Evolutionary conservation across 2,888 invertebrate species (phyloP).

Genomic region (Xestia c-nigrum): DNA sequence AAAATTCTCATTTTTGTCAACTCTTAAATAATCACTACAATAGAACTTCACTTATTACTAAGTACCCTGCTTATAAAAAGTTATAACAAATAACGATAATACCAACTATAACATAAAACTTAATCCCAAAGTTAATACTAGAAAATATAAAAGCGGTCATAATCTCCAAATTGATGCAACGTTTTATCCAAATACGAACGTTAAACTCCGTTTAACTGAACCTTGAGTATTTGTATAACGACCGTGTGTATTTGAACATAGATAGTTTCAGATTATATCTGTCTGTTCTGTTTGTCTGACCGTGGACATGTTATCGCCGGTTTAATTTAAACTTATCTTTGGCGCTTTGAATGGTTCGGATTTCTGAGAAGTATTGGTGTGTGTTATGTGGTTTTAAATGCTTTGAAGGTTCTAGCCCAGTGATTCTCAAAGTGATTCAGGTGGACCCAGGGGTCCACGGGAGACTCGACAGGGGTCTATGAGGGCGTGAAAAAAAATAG

Average conservation of each 20-base stretch:
- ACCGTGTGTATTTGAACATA: conserved; percentile 53
- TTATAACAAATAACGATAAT: conserved; percentile 10
- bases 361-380: neutral
- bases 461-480: too few relatives aligned
- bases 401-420: neutral
- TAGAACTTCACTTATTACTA: neutral
- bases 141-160: conserved; percentile 29
- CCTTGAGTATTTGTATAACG: conserved; percentile 53
- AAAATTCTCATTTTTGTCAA: neutral
- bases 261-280: conserved; percentile 61
- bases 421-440: too few relatives aligned
- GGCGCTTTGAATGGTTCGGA: conserved; percentile 30
- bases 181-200: conserved; percentile 35
- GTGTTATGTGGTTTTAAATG: neutral
- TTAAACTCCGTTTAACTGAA: conserved; percentile 35
- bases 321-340: conserved; percentile 68
- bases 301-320: conserved; percentile 69
- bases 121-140: conserved; percentile 25
- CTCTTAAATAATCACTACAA: neutral
- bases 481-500: too few relatives aligned
- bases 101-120: conserved; percentile 24
- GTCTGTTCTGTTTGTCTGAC: conserved; percentile 53
- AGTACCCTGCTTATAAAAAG: neutral
- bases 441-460: too few relatives aligned
- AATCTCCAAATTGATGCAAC: conserved; percentile 50